Evolutionary conservation across 2,888 invertebrate genomes (phyloP).

Genomic region (Ferdinandea cuprea): DNA sequence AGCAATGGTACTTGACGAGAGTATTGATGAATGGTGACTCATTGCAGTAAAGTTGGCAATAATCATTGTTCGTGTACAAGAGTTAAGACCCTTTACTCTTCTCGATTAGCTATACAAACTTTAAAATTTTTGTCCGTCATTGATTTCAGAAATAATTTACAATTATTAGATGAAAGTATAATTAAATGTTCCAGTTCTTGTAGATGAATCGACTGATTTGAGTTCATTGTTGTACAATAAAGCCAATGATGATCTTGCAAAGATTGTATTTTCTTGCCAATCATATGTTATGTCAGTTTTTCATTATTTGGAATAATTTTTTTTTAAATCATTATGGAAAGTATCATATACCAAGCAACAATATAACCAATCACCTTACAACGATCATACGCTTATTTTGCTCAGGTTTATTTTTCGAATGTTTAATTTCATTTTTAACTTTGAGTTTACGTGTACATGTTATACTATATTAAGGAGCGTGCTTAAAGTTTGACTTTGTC

Average conservation of each 20-base stretch:
- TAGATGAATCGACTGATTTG: not conserved
- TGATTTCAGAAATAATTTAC: not conserved
- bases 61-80: not conserved
- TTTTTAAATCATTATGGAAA: too few species aligned
- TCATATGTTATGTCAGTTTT: too few species aligned
- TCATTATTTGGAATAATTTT: too few species aligned
- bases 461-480: constrained; percentile 55
- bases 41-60: too few species aligned
- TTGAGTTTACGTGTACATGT: constrained; percentile 54
- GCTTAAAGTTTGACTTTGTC: constrained; percentile 53
- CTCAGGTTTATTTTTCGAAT: constrained; percentile 11
- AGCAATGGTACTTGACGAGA: too few species aligned
- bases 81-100: not conserved
- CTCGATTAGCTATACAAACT: too few species aligned
- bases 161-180: not conserved
- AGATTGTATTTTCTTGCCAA: too few species aligned
- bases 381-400: constrained; percentile 2
- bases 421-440: constrained; percentile 4
- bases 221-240: too few species aligned
- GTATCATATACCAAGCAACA: too few species aligned
- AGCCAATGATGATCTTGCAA: too few species aligned
- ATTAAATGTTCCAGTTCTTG: not conserved
- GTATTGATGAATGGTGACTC: too few species aligned
- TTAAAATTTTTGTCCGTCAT: not conserved
- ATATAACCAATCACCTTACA: too few species aligned